These are phyloP conservation scores for Masnerella sp. DNA, from an alignment of 2,888 invertebrate genomes.

Conservation along the genomic window DNA sequence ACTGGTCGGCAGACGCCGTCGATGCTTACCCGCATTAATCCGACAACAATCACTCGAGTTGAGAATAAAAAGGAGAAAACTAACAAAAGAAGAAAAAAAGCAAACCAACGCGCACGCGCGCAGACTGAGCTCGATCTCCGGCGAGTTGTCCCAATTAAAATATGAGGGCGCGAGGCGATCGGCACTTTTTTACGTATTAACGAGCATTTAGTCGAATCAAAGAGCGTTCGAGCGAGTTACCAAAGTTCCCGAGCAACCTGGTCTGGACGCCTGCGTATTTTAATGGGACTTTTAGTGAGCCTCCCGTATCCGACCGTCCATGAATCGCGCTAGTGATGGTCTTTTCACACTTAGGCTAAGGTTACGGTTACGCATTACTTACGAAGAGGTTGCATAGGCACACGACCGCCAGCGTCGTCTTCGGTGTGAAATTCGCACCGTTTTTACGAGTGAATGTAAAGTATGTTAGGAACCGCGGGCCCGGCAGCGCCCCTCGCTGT, in stretches of 20 bases:
- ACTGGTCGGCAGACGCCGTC: conserved; percentile 54
- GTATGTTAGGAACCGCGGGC: conserved; percentile 74
- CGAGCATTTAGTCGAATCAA: conserved; percentile 40
- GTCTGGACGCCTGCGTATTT: conserved; percentile 29
- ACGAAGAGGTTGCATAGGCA: conserved; percentile 63
- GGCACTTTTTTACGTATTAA: conserved; percentile 27
- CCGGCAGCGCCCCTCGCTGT: conserved; percentile 78
- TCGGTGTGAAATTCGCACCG: no score
- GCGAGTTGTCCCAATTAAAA: conserved; percentile 39
- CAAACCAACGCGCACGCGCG: conserved; percentile 65
- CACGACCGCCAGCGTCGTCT: no score
- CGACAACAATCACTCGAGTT: conserved; percentile 26
- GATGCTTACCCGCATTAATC: conserved; percentile 29
- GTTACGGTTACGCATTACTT: conserved; percentile 59
- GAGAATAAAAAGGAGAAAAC: conserved; percentile 41
- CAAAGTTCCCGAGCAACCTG: conserved; percentile 32
- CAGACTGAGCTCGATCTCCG: conserved; percentile 72
- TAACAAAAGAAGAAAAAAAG: conserved; percentile 5
- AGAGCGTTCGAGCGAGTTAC: conserved; percentile 30
- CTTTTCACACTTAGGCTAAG: conserved; percentile 66
- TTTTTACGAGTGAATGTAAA: conserved; percentile 64
- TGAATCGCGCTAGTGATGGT: conserved; percentile 69
- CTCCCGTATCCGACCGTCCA: conserved; percentile 66
- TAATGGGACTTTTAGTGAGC: conserved; percentile 55
- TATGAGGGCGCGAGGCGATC: conserved; percentile 27